Conservation (phyloP, 2,888 invertebrate species). For the Dioctria linearis region DNA sequence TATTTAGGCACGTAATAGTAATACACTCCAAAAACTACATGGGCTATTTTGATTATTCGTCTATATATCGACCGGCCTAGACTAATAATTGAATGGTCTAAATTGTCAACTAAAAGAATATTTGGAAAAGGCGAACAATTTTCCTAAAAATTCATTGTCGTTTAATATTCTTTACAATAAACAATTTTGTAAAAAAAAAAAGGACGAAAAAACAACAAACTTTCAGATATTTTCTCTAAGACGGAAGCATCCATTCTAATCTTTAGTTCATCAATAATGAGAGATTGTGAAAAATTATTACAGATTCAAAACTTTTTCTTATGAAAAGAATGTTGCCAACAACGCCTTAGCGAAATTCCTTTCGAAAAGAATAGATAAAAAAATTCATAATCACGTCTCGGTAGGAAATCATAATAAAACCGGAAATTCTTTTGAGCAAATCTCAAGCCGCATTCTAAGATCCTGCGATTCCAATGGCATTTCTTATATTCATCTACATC, state of each 20-base stretch:
- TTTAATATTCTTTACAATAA: no score
- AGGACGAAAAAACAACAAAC: no score
- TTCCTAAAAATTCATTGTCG: no score
- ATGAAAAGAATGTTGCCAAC: conserved; percentile 1
- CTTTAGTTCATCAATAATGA: conserved; percentile 12
- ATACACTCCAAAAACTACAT: no score
- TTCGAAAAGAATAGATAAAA: not conserved
- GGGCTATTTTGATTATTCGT: no score
- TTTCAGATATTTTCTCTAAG: no score
- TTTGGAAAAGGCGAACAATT: no score
- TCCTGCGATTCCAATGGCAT: conserved; percentile 35
- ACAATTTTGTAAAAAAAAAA: no score
- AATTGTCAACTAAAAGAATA: no score
- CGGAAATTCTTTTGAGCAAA: conserved; percentile 47
- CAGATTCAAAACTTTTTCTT: not conserved
- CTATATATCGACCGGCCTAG: no score
- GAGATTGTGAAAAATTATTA: conserved; percentile 15
- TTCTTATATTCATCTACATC: conserved; percentile 13
- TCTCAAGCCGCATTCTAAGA: not conserved
- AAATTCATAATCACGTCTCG: conserved; percentile 12
- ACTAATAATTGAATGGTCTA: no score
- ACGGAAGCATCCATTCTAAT: not conserved
- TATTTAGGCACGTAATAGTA: no score
- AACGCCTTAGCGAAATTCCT: conserved; percentile 34
- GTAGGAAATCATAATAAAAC: conserved; percentile 35